These are phyloP conservation scores for Byasa hedistus DNA, from an alignment of 2,888 invertebrate genomes.

Conservation along the genomic window DNA sequence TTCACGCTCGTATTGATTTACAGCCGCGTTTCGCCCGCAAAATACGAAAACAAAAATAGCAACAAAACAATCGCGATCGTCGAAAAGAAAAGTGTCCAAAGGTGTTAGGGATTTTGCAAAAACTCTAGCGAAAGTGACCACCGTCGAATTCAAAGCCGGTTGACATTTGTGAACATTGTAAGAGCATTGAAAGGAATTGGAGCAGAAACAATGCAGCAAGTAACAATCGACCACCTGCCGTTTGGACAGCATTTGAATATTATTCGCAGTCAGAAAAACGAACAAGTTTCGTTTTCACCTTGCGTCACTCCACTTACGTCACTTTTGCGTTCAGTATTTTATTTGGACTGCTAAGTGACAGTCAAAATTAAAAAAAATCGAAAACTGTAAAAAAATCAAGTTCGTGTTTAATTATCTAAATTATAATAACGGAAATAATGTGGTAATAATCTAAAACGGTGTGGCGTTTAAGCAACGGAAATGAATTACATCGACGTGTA, in stretches of 20 bases:
- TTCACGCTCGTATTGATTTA: conserved; percentile 56
- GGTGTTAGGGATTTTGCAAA: conserved; percentile 57
- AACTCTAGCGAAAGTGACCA: conserved; percentile 69
- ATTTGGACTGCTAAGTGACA: conserved; percentile 45
- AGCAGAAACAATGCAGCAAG: conserved; percentile 43
- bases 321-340: conserved; percentile 49
- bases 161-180: conserved; percentile 31
- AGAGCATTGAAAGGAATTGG: conserved; percentile 33
- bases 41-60: conserved; percentile 55
- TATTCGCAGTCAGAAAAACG: conserved; percentile 59
- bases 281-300: conserved; percentile 59
- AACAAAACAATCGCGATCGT: conserved; percentile 36
- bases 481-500: neutral
- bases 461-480: neutral
- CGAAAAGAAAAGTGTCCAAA: conserved; percentile 51
- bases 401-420: neutral
- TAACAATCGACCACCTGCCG: conserved; percentile 70
- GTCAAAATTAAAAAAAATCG: conserved; percentile 31
- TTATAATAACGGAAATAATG: neutral
- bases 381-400: conserved; percentile 9
- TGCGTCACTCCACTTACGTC: conserved; percentile 33
- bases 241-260: conserved; percentile 65
- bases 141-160: conserved; percentile 39
- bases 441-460: conserved; percentile 6
- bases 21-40: conserved; percentile 61